Conservation (phyloP, 1,140 invertebrate genomes). For the Daktulosphaira vitifoliae region DNA sequence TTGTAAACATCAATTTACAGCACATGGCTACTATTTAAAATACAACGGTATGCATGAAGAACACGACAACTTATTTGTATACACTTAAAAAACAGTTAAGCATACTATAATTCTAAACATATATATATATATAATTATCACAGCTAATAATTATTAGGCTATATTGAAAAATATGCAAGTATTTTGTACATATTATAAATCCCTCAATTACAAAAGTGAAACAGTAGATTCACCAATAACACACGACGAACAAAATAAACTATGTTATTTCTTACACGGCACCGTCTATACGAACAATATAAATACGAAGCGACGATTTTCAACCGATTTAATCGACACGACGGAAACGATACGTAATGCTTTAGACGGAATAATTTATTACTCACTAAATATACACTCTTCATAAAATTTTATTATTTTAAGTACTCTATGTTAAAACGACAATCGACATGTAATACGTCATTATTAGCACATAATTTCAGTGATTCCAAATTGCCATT, state of each 20-base stretch:
- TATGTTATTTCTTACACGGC: neutral
- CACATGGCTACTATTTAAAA: no score
- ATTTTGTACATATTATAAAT: no score
- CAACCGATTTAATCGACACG: neutral
- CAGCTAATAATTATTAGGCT: no score
- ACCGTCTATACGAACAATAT: neutral
- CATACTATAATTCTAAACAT: no score
- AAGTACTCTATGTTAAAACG: neutral
- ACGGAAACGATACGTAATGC: slow-evolving; percentile 3
- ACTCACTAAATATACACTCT: slow-evolving; percentile 11
- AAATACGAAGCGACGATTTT: neutral
- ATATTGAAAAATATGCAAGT: no score
- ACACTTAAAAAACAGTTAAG: no score
- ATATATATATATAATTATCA: no score
- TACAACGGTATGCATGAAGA: no score
- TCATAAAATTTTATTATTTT: slow-evolving; percentile 5
- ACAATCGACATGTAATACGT: neutral
- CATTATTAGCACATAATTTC: slow-evolving; percentile 20
- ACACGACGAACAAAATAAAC: slow-evolving; percentile 3
- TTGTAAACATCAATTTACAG: no score
- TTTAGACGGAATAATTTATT: slow-evolving; percentile 8
- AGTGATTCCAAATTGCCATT: slow-evolving; percentile 26
- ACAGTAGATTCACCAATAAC: neutral
- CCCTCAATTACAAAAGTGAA: no score
- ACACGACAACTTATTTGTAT: no score